A percentile compares a stretch with the other conserved stretches of the same genome.
These are phyloP conservation scores for Tinea semifulvella DNA, from an alignment of 2,888 invertebrate genomes.

Conservation along the genomic window DNA sequence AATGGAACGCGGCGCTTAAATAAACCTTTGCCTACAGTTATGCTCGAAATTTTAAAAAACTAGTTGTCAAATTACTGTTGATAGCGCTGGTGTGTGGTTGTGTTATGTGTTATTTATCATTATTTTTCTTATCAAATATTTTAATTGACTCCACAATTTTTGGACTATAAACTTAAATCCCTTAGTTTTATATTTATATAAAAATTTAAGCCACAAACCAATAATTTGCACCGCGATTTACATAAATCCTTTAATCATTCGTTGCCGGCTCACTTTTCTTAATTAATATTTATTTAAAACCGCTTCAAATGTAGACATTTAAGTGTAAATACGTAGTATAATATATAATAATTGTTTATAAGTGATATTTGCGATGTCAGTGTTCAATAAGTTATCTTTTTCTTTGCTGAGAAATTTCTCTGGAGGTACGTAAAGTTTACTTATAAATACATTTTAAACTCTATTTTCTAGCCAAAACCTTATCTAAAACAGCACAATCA, in stretches of 20 bases:
- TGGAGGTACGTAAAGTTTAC: constrained; percentile 40
- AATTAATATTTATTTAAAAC: not conserved
- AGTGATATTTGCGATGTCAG: constrained; percentile 36
- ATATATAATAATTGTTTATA: not conserved
- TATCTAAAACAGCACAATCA: no score
- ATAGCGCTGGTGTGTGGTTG: no score
- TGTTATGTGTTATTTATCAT: no score
- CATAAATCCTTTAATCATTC: not conserved
- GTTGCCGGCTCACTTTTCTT: not conserved
- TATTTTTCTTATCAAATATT: no score
- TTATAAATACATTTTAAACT: not conserved
- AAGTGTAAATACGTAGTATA: not conserved
- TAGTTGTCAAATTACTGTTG: no score
- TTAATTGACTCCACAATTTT: not conserved
- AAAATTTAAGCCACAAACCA: not conserved
- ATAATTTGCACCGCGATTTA: not conserved
- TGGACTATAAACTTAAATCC: not conserved
- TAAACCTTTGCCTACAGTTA: no score
- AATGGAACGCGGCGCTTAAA: no score
- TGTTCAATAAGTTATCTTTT: constrained; percentile 52
- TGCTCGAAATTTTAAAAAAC: no score
- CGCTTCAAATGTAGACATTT: constrained; percentile 1
- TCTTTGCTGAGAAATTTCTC: constrained; percentile 43
- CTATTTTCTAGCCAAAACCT: no score
- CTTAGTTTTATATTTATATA: not conserved